These are phyloP conservation scores for Monomorium pharaonis DNA, from an alignment of 1,140 invertebrate genomes.

Conservation along the genomic window DNA sequence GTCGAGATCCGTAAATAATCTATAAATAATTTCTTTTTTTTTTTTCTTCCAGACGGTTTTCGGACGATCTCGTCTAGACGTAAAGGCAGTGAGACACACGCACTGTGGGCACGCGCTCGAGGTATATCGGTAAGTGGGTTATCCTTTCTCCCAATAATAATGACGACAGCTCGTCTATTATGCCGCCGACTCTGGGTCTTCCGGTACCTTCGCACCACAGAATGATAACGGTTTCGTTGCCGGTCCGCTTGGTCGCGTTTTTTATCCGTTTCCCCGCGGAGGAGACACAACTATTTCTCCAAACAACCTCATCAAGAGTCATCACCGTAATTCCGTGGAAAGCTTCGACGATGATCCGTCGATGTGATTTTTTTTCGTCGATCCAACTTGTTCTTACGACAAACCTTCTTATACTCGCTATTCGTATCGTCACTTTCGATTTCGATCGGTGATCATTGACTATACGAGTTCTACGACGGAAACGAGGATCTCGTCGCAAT, in stretches of 20 bases:
- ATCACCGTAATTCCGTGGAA: neutral
- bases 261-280: constrained; percentile 6
- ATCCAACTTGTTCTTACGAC: neutral
- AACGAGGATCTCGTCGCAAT: neutral
- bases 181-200: constrained; percentile 52
- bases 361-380: neutral
- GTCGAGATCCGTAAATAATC: constrained; percentile 50
- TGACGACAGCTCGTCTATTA: neutral
- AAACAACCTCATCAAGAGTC: no score
- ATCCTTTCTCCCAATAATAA: constrained; percentile 69
- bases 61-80: constrained; percentile 30
- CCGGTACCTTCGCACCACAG: constrained; percentile 52
- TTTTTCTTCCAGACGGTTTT: constrained; percentile 13
- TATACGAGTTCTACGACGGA: neutral
- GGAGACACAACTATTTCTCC: no score
- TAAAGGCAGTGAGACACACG: constrained; percentile 30
- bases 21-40: constrained; percentile 28
- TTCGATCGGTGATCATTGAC: neutral
- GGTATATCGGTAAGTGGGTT: constrained; percentile 67
- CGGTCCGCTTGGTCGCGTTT: neutral
- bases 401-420: neutral
- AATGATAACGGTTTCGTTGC: constrained; percentile 65
- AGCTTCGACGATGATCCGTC: neutral
- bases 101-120: constrained; percentile 4
- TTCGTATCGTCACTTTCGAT: neutral